phyloP scores from a whole-genome alignment of 2,888 invertebrate species.

The Diaphora mendica region DNA sequence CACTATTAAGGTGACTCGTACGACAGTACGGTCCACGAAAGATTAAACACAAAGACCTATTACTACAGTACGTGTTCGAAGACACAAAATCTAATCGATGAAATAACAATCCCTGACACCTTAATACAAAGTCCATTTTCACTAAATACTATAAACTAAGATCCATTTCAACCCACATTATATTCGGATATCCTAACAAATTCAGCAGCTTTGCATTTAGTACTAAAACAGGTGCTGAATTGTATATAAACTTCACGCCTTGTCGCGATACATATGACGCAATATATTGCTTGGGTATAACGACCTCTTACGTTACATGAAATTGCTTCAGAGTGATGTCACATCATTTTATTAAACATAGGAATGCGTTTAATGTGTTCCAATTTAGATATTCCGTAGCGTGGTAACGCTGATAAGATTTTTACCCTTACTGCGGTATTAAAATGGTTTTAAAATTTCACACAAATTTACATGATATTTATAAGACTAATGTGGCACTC shows the following conservation, averaged over 20 bases:
- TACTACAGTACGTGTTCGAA: conserved; percentile 6
- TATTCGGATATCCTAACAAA: conserved; percentile 37
- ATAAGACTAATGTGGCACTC: no score
- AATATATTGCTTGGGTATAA: conserved; percentile 38
- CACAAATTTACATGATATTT: neutral
- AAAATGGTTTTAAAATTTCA: neutral
- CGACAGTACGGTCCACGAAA: conserved; percentile 5
- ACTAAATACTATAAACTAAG: conserved; percentile 24
- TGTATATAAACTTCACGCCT: conserved; percentile 34
- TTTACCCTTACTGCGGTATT: neutral
- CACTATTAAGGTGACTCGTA: conserved; percentile 4
- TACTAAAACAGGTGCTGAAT: conserved; percentile 41
- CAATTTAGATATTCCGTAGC: conserved; percentile 28
- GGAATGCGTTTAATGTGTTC: conserved; percentile 22
- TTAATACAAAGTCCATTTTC: conserved; percentile 20
- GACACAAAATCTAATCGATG: conserved; percentile 12
- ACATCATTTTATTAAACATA: conserved; percentile 47
- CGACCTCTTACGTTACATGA: conserved; percentile 30
- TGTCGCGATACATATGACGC: conserved; percentile 28
- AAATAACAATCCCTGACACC: conserved; percentile 16
- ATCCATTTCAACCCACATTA: conserved; percentile 34
- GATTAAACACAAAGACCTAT: conserved; percentile 11
- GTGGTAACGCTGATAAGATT: neutral
- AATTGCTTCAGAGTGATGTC: conserved; percentile 30
- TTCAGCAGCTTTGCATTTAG: conserved; percentile 34